phyloP scores from a whole-genome alignment of 2,797 vertebrate species.

The Gymnoscopelus braueri region DNA sequence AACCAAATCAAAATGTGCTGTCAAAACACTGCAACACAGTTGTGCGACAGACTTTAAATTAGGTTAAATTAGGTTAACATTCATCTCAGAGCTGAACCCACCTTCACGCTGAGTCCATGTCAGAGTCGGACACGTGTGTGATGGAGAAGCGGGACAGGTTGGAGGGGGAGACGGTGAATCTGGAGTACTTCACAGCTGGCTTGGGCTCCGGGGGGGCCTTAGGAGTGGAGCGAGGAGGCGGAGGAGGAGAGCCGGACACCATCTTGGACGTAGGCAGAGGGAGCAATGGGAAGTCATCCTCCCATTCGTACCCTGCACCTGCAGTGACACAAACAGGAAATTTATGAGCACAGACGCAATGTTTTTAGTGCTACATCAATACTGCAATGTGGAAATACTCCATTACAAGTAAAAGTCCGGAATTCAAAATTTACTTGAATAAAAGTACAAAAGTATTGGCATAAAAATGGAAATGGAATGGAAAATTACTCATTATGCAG shows the following conservation, averaged over 20 bases:
- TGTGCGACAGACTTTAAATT: too few species aligned
- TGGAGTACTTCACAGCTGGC: constrained; percentile 79
- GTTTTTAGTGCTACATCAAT: too few species aligned
- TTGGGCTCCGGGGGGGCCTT: constrained; percentile 68
- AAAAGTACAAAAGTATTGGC: too few species aligned
- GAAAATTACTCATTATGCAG: too few species aligned
- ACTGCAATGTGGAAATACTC: too few species aligned
- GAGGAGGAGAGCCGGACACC: constrained; percentile 63
- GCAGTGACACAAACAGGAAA: constrained; percentile 6
- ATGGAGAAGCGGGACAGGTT: constrained; percentile 93
- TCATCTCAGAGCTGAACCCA: constrained; percentile 50
- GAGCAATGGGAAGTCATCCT: constrained; percentile 84
- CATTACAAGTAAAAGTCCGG: too few species aligned
- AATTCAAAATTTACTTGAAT: too few species aligned
- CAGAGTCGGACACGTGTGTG: constrained; percentile 92
- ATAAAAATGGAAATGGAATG: too few species aligned
- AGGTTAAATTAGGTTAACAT: background rate
- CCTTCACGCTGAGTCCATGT: constrained; percentile 86
- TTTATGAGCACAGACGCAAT: background rate
- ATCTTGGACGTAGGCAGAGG: constrained; percentile 82
- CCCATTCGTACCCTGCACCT: constrained; percentile 89
- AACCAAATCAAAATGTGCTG: too few species aligned
- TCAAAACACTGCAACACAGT: too few species aligned
- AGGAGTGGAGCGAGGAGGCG: constrained; percentile 43
- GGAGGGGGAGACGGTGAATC: constrained; percentile 92